These are phyloP conservation scores for Acanthochromis polyacanthus DNA, from an alignment of 2,113 vertebrate species.

Conservation along the genomic window DNA sequence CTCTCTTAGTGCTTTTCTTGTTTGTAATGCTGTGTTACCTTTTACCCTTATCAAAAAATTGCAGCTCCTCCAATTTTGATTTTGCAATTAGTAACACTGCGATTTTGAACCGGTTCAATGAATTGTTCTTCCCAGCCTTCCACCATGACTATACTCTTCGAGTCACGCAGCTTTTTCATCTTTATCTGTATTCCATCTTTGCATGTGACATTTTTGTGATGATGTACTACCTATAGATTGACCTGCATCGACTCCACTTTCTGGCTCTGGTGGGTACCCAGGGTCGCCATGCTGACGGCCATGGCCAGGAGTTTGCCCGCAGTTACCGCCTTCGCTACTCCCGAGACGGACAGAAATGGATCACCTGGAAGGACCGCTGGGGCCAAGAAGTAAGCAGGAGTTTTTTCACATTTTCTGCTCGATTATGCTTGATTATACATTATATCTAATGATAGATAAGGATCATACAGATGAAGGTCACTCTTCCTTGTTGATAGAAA, in stretches of 20 bases:
- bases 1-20: no score
- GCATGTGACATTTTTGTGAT: not conserved
- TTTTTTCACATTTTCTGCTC: not conserved
- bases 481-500: slow-evolving; percentile 16
- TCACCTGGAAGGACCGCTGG: slow-evolving; percentile 93
- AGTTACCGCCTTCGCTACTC: slow-evolving; percentile 92
- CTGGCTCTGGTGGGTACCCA: slow-evolving; percentile 94
- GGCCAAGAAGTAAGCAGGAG: slow-evolving; percentile 85
- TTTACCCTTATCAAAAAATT: no score
- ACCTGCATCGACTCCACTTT: slow-evolving; percentile 88
- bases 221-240: slow-evolving; percentile 76
- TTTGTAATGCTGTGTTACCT: no score
- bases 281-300: slow-evolving; percentile 92
- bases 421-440: not conserved
- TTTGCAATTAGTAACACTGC: no score
- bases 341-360: slow-evolving; percentile 90
- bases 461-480: not conserved
- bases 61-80: no score
- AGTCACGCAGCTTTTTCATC: not conserved
- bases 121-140: no score
- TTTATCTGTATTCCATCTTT: not conserved
- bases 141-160: no score
- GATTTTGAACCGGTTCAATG: no score
- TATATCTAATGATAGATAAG: not conserved
- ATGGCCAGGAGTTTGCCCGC: slow-evolving; percentile 93